Evolutionary conservation across 2,888 invertebrate species (phyloP).

Genomic region (Lasius fuliginosus): DNA sequence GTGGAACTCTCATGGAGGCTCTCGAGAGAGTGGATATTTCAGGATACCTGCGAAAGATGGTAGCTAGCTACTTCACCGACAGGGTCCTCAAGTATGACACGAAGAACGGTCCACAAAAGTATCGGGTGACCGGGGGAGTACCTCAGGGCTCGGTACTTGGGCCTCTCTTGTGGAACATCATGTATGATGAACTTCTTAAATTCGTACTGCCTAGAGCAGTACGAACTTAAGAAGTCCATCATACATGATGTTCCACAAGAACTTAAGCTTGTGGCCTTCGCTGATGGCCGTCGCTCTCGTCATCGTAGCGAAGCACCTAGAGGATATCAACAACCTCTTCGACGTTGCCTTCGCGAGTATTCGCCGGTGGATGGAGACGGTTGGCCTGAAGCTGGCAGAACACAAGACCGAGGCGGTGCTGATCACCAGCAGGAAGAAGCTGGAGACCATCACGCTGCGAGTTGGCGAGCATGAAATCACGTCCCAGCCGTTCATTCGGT

Average conservation of each 20-base stretch:
- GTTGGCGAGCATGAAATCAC: too few relatives aligned
- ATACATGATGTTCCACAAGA: too few relatives aligned
- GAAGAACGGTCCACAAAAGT: not conserved
- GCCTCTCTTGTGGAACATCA: too few relatives aligned
- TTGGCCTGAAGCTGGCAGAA: too few relatives aligned
- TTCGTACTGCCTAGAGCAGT: too few relatives aligned
- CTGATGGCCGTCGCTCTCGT: too few relatives aligned
- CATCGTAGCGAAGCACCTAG: too few relatives aligned
- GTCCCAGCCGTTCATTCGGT: too few relatives aligned
- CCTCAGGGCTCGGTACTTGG: not conserved
- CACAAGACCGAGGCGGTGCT: slow-evolving; percentile 55
- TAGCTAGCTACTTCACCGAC: not conserved
- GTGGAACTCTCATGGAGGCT: not conserved
- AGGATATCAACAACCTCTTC: too few relatives aligned
- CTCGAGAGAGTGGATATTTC: not conserved
- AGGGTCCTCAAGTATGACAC: not conserved
- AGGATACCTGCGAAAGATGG: not conserved
- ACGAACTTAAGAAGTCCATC: too few relatives aligned
- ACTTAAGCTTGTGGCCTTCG: too few relatives aligned
- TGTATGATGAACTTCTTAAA: too few relatives aligned
- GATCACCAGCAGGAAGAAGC: slow-evolving; percentile 48
- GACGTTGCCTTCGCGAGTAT: not conserved
- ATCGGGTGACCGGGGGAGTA: not conserved
- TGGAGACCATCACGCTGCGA: slow-evolving; percentile 30
- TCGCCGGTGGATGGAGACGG: not conserved